Evolutionary conservation across 2,113 vertebrate genomes (phyloP).

Genomic region (Nycticryphes semicollaris): DNA sequence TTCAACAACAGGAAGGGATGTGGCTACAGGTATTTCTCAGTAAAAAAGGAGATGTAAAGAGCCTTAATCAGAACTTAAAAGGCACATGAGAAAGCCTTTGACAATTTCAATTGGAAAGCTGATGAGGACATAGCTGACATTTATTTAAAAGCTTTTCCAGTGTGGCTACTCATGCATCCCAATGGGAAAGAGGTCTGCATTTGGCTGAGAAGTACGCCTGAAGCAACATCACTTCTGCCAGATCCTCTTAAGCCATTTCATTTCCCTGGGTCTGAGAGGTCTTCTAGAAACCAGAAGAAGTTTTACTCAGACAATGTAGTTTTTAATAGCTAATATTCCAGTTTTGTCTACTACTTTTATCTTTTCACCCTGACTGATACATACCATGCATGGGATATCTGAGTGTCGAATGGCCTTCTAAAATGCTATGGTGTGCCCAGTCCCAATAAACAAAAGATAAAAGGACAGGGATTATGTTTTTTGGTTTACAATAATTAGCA

Average conservation of each 20-base stretch:
- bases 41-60: background rate
- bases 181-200: background rate
- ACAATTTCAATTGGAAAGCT: background rate
- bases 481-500: background rate
- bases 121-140: background rate
- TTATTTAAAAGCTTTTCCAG: background rate
- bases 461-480: background rate
- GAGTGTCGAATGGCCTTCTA: background rate
- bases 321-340: background rate
- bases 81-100: background rate
- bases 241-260: background rate
- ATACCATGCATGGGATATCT: background rate
- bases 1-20: background rate
- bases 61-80: background rate
- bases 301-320: background rate
- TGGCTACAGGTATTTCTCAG: background rate
- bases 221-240: background rate
- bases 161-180: background rate
- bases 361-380: background rate
- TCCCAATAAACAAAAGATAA: background rate
- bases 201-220: background rate
- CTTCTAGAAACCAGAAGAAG: background rate
- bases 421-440: background rate
- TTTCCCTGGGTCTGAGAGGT: background rate
- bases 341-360: background rate